Evolutionary conservation across 92 coral and sea anemone genomes (phyloP).

Genomic region (Phenganax marumi): DNA sequence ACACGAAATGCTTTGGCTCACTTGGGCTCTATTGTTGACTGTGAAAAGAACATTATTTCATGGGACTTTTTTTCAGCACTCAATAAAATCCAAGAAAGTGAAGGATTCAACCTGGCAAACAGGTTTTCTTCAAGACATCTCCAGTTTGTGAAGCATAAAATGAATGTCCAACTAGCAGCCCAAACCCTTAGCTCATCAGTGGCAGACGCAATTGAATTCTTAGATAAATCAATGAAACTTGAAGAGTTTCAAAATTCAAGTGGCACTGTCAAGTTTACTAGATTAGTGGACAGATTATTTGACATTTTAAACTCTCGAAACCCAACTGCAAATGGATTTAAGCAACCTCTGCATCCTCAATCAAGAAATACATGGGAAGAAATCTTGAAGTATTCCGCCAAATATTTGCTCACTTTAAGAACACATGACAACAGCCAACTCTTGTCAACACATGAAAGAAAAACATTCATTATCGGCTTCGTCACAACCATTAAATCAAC

Average conservation of each 20-base stretch:
- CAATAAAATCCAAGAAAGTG: conserved; percentile 6
- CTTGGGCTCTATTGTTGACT: background rate
- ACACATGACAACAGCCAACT: background rate
- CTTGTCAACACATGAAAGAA: background rate
- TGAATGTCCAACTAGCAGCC: conserved; percentile 29
- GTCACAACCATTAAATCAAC: conserved; percentile 3
- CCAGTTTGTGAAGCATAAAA: conserved; percentile 11
- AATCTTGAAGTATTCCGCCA: background rate
- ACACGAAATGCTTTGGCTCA: background rate
- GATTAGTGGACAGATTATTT: conserved; percentile 4
- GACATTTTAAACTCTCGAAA: conserved; percentile 27
- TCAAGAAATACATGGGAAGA: conserved; percentile 1
- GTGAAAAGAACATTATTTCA: background rate
- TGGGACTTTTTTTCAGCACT: background rate
- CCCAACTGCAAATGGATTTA: conserved; percentile 10
- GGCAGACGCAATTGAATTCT: conserved; percentile 27
- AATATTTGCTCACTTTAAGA: conserved; percentile 13
- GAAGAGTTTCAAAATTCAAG: background rate
- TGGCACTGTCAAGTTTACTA: background rate
- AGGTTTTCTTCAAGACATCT: conserved; percentile 1
- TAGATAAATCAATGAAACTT: background rate
- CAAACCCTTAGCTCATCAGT: conserved; percentile 25
- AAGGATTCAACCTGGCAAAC: conserved; percentile 7
- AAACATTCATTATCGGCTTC: background rate
- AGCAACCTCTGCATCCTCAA: background rate